Percentiles rank a stretch among this genome's conserved stretches.
Conservation (phyloP, 1,140 invertebrate species). For the Drosophila willistoni region DNA sequence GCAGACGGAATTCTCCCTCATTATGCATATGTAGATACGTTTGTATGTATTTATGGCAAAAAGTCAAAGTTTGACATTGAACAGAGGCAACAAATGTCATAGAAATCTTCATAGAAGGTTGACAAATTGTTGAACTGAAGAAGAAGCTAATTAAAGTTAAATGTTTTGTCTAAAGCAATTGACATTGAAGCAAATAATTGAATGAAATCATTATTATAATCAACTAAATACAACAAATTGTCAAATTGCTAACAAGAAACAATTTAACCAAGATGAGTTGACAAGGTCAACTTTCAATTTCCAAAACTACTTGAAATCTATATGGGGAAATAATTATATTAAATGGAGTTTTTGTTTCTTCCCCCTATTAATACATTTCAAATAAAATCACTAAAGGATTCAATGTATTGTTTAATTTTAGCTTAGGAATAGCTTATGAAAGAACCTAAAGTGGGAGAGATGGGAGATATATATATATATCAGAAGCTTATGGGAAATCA, state of each 20-base stretch:
- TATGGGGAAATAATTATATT: too few relatives aligned
- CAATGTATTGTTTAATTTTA: too few relatives aligned
- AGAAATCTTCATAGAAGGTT: slow-evolving; percentile 7
- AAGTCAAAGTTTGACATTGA: neutral
- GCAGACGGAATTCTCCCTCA: neutral
- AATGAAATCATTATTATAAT: neutral
- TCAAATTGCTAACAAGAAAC: neutral
- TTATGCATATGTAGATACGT: neutral
- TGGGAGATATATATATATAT: too few relatives aligned
- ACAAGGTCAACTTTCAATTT: too few relatives aligned
- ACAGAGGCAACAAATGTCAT: neutral
- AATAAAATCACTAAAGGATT: too few relatives aligned
- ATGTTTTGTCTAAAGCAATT: neutral
- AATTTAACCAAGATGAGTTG: too few relatives aligned
- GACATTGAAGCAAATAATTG: slow-evolving; percentile 9
- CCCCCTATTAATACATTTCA: too few relatives aligned
- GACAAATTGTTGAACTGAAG: slow-evolving; percentile 9
- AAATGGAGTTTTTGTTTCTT: too few relatives aligned
- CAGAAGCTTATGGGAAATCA: too few relatives aligned
- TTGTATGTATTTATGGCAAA: neutral
- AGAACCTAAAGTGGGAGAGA: too few relatives aligned
- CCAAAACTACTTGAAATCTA: too few relatives aligned
- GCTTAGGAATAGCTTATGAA: too few relatives aligned
- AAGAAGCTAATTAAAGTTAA: slow-evolving; percentile 3
- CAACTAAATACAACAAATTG: slow-evolving; percentile 1